Evolutionary conservation across 2,888 invertebrate genomes (phyloP).

Genomic region (Drosophila atroscutellata): DNA sequence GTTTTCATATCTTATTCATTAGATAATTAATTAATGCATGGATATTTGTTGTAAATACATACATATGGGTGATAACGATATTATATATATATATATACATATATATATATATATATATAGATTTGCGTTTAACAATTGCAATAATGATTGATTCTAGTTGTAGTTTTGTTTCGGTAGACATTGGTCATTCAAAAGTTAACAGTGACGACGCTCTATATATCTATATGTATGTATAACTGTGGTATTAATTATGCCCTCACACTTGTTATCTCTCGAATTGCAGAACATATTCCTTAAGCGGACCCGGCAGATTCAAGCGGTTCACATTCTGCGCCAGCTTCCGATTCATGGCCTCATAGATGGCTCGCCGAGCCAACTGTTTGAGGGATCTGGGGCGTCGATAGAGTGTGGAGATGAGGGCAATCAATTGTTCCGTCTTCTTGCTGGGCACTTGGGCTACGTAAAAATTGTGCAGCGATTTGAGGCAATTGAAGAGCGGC

Average conservation of each 20-base stretch:
- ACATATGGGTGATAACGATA: constrained; percentile 8
- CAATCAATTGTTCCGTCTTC: constrained; percentile 88
- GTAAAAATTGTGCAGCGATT: constrained; percentile 88
- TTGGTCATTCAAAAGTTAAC: constrained; percentile 59
- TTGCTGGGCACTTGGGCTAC: constrained; percentile 88
- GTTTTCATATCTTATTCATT: constrained; percentile 55
- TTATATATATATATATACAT: not conserved
- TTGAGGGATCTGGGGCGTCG: constrained; percentile 89
- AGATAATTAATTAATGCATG: constrained; percentile 35
- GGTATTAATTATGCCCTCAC: constrained; percentile 3
- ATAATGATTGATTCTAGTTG: constrained; percentile 66
- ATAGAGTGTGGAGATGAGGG: constrained; percentile 88
- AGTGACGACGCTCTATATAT: constrained; percentile 29
- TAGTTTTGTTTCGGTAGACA: constrained; percentile 29
- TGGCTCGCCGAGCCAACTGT: constrained; percentile 89
- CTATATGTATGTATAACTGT: constrained; percentile 1
- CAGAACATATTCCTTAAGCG: constrained; percentile 89
- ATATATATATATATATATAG: constrained; percentile 14
- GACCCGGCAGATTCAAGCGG: constrained; percentile 89
- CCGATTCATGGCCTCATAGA: constrained; percentile 88
- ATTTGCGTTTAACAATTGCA: constrained; percentile 33
- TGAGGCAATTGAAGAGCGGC: constrained; percentile 89
- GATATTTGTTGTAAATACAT: constrained; percentile 33
- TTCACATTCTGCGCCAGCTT: constrained; percentile 88
- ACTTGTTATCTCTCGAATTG: constrained; percentile 87